Evolutionary conservation across 2,113 vertebrate species (phyloP), one percentile per base, ranked within the genome.

Genomic region (Cavia aperea): DNA sequence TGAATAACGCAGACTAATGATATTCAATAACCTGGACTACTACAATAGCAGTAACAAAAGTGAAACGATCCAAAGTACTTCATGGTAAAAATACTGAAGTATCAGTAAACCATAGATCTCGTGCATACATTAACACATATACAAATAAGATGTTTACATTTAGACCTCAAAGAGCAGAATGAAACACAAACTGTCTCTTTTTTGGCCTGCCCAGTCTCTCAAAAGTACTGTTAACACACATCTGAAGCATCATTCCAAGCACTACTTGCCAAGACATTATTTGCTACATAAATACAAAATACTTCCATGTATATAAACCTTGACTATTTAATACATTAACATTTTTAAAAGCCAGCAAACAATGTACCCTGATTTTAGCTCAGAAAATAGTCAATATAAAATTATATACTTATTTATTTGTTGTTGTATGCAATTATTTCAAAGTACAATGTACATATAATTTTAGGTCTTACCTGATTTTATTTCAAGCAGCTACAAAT

Each of bases 301-400:
- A 66, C 62, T 56, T 36, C 88, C 43, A 60, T 33, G 2, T 46
- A 5, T 54, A 49, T 24, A 21, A 21, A 21, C 16, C 54, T 29
- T 70, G 19, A n/a, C 51, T 63, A 21, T 60, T 91, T 81, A 89
- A 78, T 62, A 56, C 1, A 84, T 39, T 39, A 75, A 88, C 39
- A 86, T 54, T 81, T 81, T 66, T 31, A 65, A 95, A 86, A 89
- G 58, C 60, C 19, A 81, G 86, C 81, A 87, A 83, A 82, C 43
- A 51, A 49, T 39, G 29, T 12, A 88, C 5, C 2, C 6, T 31
- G 14, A 68, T 36, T 90, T 90, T 88, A 90, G 82, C 56, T 90
- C 46, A 70, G 23, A 90, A 87, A 91, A 46, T 51, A 49, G 5
- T 81, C 13, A 33, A 8, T 36, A 46, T 78, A n/a, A n/a, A 87